Evolutionary conservation across 1,140 invertebrate species (phyloP).

Genomic region (Holotrichia oblita): DNA sequence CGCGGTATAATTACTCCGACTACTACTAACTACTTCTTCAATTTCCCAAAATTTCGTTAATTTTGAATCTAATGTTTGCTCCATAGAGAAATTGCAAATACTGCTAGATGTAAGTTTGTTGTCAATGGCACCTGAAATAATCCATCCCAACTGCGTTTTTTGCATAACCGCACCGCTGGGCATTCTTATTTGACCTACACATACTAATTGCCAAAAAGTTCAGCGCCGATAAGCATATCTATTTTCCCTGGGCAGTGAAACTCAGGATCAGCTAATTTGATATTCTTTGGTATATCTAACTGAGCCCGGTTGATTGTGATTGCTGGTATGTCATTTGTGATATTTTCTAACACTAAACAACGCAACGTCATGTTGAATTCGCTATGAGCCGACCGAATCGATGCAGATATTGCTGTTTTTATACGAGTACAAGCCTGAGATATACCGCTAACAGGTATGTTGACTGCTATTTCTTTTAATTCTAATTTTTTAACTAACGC

Average conservation of each 20-base stretch:
- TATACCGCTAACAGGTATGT: neutral
- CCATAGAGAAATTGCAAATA: neutral
- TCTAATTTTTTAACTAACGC: neutral
- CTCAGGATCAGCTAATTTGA: slow-evolving; percentile 15
- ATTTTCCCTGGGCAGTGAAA: neutral
- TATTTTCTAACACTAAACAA: slow-evolving; percentile 3
- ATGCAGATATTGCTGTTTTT: neutral
- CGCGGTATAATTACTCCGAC: neutral
- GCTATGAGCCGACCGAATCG: neutral
- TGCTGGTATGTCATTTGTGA: neutral
- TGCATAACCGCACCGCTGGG: neutral
- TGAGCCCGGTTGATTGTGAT: neutral
- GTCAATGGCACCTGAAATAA: slow-evolving; percentile 5
- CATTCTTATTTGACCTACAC: slow-evolving; percentile 41
- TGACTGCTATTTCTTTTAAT: neutral
- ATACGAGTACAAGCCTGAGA: neutral
- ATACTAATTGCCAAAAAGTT: slow-evolving; percentile 42
- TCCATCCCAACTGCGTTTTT: slow-evolving; percentile 15
- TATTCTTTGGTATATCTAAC: neutral
- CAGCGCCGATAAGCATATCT: slow-evolving; percentile 13
- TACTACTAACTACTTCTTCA: neutral
- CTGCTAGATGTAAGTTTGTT: neutral
- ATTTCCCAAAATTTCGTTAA: slow-evolving; percentile 38
- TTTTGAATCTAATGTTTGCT: neutral
- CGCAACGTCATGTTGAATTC: neutral